Evolutionary conservation across 2,888 invertebrate genomes (phyloP), one percentile per base, ranked within the genome.

Genomic region (Agrotis clavis): DNA sequence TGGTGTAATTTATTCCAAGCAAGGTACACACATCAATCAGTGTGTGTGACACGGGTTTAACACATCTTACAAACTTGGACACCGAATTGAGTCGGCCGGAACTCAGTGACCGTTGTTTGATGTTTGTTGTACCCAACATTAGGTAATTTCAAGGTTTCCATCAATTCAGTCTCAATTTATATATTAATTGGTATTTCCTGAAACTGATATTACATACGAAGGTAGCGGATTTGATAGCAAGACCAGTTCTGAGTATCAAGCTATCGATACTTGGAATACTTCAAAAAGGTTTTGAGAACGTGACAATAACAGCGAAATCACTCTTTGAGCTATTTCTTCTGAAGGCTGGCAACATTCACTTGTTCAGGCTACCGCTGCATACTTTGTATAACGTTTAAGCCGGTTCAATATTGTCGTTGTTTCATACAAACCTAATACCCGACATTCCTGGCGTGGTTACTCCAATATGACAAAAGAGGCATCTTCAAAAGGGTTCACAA

Each of bases 1-100:
- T 67, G 35, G 25, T 54, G 54, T 66, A 71, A 71, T 79, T 47
- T 77, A 76, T 67, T 67, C 45, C 45, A 13, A 70, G 41, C 21
- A 53, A 62, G 61, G 53, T 41, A 77, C 50, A 69, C 50, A 70
- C 65, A 77, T 82, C 78, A 82, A 79, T 79, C 82, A 65, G 62
- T 21, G n/a, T n/a, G 48, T 53, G 35, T 81, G 67, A 79, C 67
- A 67, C 19, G 71, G 71, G 79, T 63, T 71, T 67, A 60, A 67
- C 78, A 48, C 50, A 60, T 71, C 59, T 59, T 71, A 64, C 14
- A 51, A 77, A 78, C 62, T 68, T 82, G 82, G 57, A 53, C 56
- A 68, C 18, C 18, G 56, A 71, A 65, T 66, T 65, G 50, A 59
- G 71, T 19, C 25, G 51, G 1, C 25, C 19, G 47, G 35, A 51